Conservation (phyloP, 2,113 vertebrate species). For the Hypocryptadius cinnamomeus region DNA sequence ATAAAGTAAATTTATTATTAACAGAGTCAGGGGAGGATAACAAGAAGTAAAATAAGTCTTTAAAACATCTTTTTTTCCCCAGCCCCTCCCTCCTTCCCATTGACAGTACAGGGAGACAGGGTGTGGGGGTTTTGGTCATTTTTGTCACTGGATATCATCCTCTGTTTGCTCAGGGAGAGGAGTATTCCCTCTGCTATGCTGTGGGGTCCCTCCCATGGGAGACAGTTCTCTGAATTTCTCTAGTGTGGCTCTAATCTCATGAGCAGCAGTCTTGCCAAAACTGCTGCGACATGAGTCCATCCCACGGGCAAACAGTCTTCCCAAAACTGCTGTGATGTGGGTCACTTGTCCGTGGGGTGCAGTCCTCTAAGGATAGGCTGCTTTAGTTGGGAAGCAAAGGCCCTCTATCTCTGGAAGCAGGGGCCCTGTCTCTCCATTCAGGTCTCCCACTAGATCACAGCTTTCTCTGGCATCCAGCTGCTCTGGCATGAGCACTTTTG, state of each 20-base stretch:
- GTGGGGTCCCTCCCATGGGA: background rate
- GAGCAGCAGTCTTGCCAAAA: background rate
- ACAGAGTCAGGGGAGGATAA: background rate
- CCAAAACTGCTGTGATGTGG: background rate
- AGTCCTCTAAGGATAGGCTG: background rate
- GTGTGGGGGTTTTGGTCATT: background rate
- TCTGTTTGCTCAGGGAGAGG: background rate
- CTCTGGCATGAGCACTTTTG: background rate
- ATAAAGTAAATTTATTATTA: background rate
- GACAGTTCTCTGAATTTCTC: background rate
- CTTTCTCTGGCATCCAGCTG: background rate
- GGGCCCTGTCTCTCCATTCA: background rate
- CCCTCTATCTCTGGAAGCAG: background rate
- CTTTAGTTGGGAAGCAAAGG: background rate
- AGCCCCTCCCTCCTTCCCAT: background rate
- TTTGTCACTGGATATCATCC: background rate
- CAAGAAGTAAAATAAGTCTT: background rate
- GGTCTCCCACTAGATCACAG: background rate
- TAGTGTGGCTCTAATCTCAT: background rate
- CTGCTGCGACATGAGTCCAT: background rate
- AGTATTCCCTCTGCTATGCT: background rate
- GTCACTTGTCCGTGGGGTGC: background rate
- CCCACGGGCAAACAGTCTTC: background rate
- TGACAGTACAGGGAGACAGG: background rate
- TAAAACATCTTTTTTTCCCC: background rate